These are phyloP conservation scores for Syndactyla subalaris DNA, from an alignment of 2,797 vertebrate species.

Conservation along the genomic window DNA sequence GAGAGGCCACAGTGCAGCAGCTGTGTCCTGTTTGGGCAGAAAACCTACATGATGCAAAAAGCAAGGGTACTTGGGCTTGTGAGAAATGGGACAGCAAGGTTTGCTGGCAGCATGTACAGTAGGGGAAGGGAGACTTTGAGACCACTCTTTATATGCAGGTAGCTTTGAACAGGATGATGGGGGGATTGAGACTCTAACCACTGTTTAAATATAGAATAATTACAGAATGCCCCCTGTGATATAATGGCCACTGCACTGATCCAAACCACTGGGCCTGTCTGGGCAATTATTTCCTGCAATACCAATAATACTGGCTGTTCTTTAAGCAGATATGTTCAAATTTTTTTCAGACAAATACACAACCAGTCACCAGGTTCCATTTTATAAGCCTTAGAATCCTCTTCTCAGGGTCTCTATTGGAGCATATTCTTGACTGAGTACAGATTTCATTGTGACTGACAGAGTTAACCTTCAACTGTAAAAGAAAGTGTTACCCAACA, in stretches of 20 bases:
- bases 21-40: background rate
- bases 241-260: constrained; percentile 18
- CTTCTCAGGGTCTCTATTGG: background rate
- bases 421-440: background rate
- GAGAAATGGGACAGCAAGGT: background rate
- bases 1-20: background rate
- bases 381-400: background rate
- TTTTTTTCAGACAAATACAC: background rate
- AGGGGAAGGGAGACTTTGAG: background rate
- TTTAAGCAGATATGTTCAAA: background rate
- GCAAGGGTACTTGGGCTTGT: background rate
- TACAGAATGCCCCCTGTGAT: background rate
- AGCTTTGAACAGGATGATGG: background rate
- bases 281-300: constrained; percentile 8
- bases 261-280: background rate
- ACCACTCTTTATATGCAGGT: background rate
- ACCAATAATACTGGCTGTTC: background rate
- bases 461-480: background rate
- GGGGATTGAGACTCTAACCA: background rate
- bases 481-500: background rate
- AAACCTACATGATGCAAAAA: background rate
- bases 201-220: constrained; percentile 18
- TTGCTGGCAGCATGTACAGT: background rate
- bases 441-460: background rate
- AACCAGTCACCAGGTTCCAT: background rate